These are phyloP conservation scores for Characodon lateralis DNA, from an alignment of 2,797 vertebrate species.

Conservation along the genomic window DNA sequence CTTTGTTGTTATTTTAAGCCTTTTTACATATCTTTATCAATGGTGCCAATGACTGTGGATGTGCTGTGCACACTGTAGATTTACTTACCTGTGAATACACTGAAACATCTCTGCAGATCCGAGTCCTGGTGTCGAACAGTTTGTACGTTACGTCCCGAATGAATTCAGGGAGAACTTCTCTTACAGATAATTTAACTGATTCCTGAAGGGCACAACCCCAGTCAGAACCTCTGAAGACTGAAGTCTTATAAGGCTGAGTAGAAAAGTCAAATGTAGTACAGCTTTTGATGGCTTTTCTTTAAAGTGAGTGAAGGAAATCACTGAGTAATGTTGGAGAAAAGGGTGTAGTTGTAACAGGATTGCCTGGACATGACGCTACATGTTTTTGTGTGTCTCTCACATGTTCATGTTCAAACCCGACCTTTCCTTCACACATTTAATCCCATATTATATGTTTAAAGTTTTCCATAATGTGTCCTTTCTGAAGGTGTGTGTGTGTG, in stretches of 20 bases:
- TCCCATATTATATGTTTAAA: constrained; percentile 49
- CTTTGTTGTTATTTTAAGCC: neutral
- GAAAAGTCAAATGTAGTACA: neutral
- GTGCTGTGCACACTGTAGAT: neutral
- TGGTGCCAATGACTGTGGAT: neutral
- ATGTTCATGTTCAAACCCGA: neutral
- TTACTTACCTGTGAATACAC: neutral
- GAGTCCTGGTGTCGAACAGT: neutral
- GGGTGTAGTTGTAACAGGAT: neutral
- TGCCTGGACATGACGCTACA: neutral
- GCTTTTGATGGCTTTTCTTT: constrained; percentile 41
- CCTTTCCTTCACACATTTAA: neutral
- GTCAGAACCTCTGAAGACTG: neutral
- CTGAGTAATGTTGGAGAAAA: neutral
- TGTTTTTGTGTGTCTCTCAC: neutral
- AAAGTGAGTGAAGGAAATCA: constrained; percentile 37
- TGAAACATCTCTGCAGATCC: too few relatives aligned
- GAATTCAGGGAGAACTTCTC: neutral
- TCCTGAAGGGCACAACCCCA: neutral
- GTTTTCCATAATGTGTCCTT: constrained; percentile 34
- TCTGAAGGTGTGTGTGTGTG: constrained; percentile 31
- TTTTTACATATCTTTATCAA: neutral
- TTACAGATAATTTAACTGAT: neutral
- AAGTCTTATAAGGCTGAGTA: neutral
- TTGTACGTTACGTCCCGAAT: neutral